Evolutionary conservation across 2,113 vertebrate genomes (phyloP).

Genomic region (Osmerus mordax): DNA sequence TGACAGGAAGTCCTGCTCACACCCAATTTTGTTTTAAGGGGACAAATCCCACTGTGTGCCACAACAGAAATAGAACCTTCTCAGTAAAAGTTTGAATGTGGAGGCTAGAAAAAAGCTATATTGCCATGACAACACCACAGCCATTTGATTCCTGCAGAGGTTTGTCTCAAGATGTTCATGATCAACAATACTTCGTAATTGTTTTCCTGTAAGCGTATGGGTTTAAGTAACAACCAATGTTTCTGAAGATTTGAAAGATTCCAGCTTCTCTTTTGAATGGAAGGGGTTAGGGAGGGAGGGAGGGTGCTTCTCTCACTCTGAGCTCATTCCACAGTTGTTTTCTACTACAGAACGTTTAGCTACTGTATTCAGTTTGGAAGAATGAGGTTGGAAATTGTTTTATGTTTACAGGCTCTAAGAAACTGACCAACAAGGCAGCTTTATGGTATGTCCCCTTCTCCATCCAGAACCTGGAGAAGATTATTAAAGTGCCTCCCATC

Average conservation of each 20-base stretch:
- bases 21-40: no score
- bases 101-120: slow-evolving; percentile 56
- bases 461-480: slow-evolving; percentile 84
- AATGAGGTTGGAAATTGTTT: not conserved
- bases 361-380: no score
- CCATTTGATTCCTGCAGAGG: slow-evolving; percentile 40
- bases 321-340: slow-evolving; percentile 36
- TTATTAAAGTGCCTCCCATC: slow-evolving; percentile 87
- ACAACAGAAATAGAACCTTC: slow-evolving; percentile 61
- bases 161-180: slow-evolving; percentile 33
- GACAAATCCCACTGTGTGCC: slow-evolving; percentile 20
- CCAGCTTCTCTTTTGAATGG: not conserved
- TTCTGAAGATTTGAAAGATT: slow-evolving; percentile 6
- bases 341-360: not conserved
- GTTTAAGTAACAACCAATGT: slow-evolving; percentile 18
- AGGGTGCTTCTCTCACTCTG: slow-evolving; percentile 24
- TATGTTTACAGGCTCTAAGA: slow-evolving; percentile 79
- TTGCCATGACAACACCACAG: slow-evolving; percentile 70
- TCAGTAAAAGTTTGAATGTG: slow-evolving; percentile 60
- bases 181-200: not conserved
- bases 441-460: slow-evolving; percentile 95
- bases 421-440: slow-evolving; percentile 86
- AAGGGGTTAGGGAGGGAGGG: slow-evolving; percentile 12
- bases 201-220: not conserved
- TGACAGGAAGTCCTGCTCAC: no score